Base-by-base conservation (phyloP, 1,140 invertebrate species). In the Conopomorpha cramerella region DNA sequence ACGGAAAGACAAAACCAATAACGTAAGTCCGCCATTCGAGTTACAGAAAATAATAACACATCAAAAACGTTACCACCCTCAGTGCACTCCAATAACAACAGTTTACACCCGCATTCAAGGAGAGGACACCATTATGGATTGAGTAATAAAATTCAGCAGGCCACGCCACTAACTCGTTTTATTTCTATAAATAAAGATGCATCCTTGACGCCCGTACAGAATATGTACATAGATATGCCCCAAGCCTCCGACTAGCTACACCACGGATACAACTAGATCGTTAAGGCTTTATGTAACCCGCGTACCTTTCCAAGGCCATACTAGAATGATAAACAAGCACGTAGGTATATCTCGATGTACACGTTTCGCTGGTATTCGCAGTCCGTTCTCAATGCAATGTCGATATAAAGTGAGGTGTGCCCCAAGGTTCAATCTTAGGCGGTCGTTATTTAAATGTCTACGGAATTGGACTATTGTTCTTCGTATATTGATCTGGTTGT, bases 161-260 rank as follows among this genome's bases (percentile, higher is more conserved):
- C n/a, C n/a, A n/a, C n/a, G n/a, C n/a, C n/a, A n/a, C n/a, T n/a
- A n/a, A n/a, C n/a, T n/a, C 19, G 19, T 23, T 10, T 10, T 4
- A 23, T 10, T 23, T 23, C 19, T 46, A 43, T 46, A 46, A 46
- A 52, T 52, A 52, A 39, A 49, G 44, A 52, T 52, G 38, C 38
- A 52, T 46, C 41, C 46, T 49, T 52, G 41, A 43, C 34, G 45
- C 41, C 35, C 23, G 29, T 30, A 43, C 39, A 42, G 40, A 43
- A 49, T 51, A 31, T 38, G 42, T 42, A 49, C 28, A 43, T 41
- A 39, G 43, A 45, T 41, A 39, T 34, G 43, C 41, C 44, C 46
- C 37, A 17, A 32, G 43, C 29, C 32, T 32, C 38, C 40, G 30
- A 36, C 41, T 32, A 50, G 53, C 49, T 46, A 48, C 10, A 23